phyloP scores from a whole-genome alignment of 2,113 vertebrate genomes.

The Hemibagrus wyckioides region DNA sequence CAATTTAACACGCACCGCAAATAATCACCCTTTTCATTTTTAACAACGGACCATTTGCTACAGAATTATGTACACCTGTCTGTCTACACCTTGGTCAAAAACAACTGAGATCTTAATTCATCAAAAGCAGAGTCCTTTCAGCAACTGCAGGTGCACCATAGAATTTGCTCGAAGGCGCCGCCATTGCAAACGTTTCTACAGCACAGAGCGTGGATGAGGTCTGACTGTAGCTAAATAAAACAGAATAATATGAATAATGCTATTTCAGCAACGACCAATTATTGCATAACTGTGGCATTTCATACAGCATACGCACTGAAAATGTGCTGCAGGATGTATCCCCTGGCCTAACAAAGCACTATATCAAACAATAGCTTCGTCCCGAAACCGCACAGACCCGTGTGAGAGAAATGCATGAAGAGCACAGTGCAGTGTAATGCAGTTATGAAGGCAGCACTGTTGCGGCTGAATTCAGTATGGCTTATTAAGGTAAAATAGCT shows the following conservation, averaged over 20 bases:
- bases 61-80: neutral
- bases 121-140: constrained; percentile 44
- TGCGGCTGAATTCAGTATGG: neutral
- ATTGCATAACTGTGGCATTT: neutral
- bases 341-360: neutral
- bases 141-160: constrained; percentile 63
- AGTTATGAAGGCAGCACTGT: neutral
- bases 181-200: constrained; percentile 59
- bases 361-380: neutral
- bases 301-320: neutral
- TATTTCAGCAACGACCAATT: neutral
- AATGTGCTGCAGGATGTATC: neutral
- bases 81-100: too few relatives aligned
- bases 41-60: neutral
- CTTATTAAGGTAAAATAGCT: neutral
- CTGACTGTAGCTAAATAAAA: neutral
- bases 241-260: neutral
- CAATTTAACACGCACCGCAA: neutral
- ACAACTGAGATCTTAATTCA: neutral
- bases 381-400: neutral
- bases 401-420: neutral
- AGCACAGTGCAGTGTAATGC: neutral
- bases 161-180: constrained; percentile 80
- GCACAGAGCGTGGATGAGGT: neutral
- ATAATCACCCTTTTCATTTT: neutral